Conservation (phyloP, 1,140 invertebrate genomes). For the Sogatella furcifera region DNA sequence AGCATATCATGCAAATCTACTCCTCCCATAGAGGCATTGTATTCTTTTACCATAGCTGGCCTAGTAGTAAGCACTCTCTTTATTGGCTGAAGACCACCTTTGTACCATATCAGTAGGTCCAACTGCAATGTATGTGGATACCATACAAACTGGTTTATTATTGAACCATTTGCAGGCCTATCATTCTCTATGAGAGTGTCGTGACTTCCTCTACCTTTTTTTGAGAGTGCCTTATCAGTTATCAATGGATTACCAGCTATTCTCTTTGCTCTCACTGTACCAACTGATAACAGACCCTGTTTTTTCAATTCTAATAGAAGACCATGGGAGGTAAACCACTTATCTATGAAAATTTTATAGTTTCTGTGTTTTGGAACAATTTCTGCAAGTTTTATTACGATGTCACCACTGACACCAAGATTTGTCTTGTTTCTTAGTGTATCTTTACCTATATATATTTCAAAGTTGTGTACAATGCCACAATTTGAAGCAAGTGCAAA, state of each 20-base stretch:
- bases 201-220: not conserved
- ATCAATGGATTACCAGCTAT: slow-evolving; percentile 11
- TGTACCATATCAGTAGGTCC: not conserved
- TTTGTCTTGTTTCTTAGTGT: slow-evolving; percentile 19
- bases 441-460: slow-evolving; percentile 25
- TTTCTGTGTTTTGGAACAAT: slow-evolving; percentile 15
- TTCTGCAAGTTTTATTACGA: slow-evolving; percentile 19
- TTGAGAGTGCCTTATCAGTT: slow-evolving; percentile 11
- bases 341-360: slow-evolving; percentile 22
- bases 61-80: slow-evolving; percentile 7
- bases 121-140: not conserved
- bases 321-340: slow-evolving; percentile 17
- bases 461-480: slow-evolving; percentile 28
- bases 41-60: slow-evolving; percentile 8
- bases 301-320: slow-evolving; percentile 12
- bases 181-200: not conserved
- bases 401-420: slow-evolving; percentile 22
- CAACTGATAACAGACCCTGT: slow-evolving; percentile 14
- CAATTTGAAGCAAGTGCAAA: slow-evolving; percentile 17
- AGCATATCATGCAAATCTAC: slow-evolving; percentile 26
- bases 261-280: slow-evolving; percentile 17
- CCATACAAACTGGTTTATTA: not conserved
- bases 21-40: slow-evolving; percentile 23
- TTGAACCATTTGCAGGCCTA: slow-evolving; percentile 11
- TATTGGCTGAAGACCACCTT: slow-evolving; percentile 10